phyloP scores from a whole-genome alignment of 2,113 vertebrate species.

The Scalopus aquaticus region DNA sequence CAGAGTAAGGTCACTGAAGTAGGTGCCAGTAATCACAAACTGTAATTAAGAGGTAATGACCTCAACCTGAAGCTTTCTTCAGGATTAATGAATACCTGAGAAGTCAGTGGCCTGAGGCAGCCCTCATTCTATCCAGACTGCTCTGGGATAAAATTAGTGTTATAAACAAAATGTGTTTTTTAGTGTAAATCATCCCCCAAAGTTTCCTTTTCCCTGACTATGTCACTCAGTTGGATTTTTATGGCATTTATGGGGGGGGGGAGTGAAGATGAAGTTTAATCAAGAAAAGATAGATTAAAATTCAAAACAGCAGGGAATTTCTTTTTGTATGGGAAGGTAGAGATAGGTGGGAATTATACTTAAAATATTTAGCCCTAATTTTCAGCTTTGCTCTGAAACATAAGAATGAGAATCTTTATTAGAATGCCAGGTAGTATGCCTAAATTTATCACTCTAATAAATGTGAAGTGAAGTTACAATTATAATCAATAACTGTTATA shows the following conservation, averaged over 20 bases:
- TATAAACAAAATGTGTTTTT: slow-evolving; percentile 53
- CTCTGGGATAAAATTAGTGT: not conserved
- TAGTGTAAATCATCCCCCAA: slow-evolving; percentile 5
- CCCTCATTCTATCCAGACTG: not conserved
- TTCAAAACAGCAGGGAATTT: not conserved
- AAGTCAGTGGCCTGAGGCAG: slow-evolving; percentile 37
- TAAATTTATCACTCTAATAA: not conserved
- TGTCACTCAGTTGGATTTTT: slow-evolving; percentile 23
- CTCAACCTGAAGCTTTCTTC: slow-evolving; percentile 58
- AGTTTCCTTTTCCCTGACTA: not conserved
- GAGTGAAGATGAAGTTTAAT: not conserved
- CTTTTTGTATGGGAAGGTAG: not conserved
- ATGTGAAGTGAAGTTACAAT: not conserved
- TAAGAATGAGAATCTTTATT: not conserved
- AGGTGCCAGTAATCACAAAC: slow-evolving; percentile 62
- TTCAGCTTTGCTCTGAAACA: not conserved
- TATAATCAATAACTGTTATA: not conserved
- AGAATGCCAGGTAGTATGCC: not conserved
- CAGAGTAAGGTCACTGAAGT: slow-evolving; percentile 65
- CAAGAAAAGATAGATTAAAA: slow-evolving; percentile 17
- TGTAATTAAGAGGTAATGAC: slow-evolving; percentile 69
- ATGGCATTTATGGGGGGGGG: not conserved
- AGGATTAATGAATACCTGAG: slow-evolving; percentile 72
- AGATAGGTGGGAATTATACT: not conserved
- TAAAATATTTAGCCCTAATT: not conserved